phyloP scores from a whole-genome alignment of 1,140 invertebrate genomes.

The Lethrus apterus region DNA sequence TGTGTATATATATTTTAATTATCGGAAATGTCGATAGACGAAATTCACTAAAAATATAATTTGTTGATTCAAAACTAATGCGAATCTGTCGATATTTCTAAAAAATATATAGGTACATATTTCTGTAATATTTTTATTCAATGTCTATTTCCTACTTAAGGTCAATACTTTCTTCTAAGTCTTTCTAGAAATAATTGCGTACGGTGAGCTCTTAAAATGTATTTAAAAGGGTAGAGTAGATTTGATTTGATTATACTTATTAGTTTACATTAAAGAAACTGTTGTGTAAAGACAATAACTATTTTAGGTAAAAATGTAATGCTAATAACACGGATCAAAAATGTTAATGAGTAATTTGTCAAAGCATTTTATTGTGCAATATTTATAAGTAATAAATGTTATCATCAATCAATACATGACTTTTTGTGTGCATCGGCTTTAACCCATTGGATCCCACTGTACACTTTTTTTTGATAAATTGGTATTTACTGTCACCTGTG shows the following conservation, averaged over 20 bases:
- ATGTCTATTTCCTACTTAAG: slow-evolving; percentile 37
- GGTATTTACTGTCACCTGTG: not conserved
- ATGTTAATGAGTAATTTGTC: too few species aligned
- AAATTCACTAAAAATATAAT: not conserved
- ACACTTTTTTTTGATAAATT: too few species aligned
- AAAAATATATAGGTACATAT: not conserved
- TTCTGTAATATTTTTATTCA: not conserved
- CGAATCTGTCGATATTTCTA: too few species aligned
- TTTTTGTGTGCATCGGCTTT: too few species aligned
- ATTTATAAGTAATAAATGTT: not conserved
- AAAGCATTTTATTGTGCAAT: slow-evolving; percentile 10
- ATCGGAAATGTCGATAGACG: not conserved
- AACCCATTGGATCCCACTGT: too few species aligned
- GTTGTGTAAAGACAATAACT: slow-evolving; percentile 42
- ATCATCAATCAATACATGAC: not conserved
- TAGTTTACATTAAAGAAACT: slow-evolving; percentile 22
- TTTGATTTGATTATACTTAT: slow-evolving; percentile 5
- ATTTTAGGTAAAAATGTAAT: slow-evolving; percentile 26
- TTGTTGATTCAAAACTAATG: not conserved
- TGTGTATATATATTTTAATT: slow-evolving; percentile 10
- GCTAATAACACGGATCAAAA: not conserved
- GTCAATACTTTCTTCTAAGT: slow-evolving; percentile 34
- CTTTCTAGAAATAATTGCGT: too few species aligned
- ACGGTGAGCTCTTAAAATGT: too few species aligned
- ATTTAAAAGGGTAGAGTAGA: slow-evolving; percentile 8